Base-by-base conservation (phyloP, 2,888 invertebrate genomes). In the Dicyrtoma fusca region DNA sequence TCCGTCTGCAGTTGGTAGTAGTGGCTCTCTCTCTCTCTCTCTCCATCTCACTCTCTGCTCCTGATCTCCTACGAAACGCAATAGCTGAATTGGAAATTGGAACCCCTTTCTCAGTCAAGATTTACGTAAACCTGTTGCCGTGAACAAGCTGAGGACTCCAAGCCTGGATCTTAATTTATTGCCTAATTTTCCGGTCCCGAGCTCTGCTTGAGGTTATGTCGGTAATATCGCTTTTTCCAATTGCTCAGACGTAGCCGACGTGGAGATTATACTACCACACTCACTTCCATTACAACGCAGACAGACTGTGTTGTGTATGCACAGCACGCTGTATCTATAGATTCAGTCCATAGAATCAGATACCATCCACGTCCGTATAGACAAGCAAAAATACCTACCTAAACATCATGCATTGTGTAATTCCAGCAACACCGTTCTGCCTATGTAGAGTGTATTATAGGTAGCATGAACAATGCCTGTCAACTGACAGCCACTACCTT, bases 101-200 rank as follows among this genome's bases (percentile, higher is more conserved):
- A 61, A 61, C 61, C 61, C 47, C 63, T 63, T 63, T 44, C 63
- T 42, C 42, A 61, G 61, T 17, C 61, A 61, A 61, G 61, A 61
- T 64, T 49, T 64, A 57, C 70, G 72, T 70, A 75, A 75, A 75
- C 75, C 73, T 75, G 75, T 75, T 75, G 75, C 71, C 61, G 70
- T 71, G 71, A 68, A 70, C 72, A 73, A 70, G 72, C 68, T 61
- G 68, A 62, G 71, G 71, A 73, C 72, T 73, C 51, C 62, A 63
- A 72, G 73, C 71, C 70, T 68, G 64, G 62, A 42, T 70, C 74
- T 74, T 75, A 75, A 75, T 75, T 75, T 75, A 75, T 75, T 76
- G 74, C 72, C 76, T 76, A 76, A 76, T 76, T 76, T 76, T 74
- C 76, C 71, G 74, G 75, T 75, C 73, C 73, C 75, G 71, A 73